Evolutionary conservation across 2,113 vertebrate genomes (phyloP).

Genomic region (Erythrolamprus reginae): DNA sequence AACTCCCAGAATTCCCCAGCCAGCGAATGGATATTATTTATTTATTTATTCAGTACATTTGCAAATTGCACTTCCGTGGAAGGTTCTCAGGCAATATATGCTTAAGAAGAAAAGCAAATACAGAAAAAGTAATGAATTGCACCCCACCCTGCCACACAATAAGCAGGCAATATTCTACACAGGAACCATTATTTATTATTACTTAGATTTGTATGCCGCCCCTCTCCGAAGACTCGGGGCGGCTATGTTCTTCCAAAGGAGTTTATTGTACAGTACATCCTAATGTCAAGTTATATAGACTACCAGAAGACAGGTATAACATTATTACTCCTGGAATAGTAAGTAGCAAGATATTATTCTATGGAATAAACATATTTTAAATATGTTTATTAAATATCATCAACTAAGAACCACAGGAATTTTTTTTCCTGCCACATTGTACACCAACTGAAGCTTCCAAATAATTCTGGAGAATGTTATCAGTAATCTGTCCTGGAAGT

Average conservation of each 20-base stretch:
- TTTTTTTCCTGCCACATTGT: not conserved
- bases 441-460: not conserved
- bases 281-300: not conserved
- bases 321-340: not conserved
- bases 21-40: no score
- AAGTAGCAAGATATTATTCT: not conserved
- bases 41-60: not conserved
- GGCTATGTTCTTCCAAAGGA: not conserved
- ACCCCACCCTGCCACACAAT: not conserved
- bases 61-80: not conserved
- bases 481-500: not conserved
- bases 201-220: no score
- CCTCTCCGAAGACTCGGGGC: no score
- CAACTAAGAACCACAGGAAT: not conserved
- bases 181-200: no score
- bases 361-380: not conserved
- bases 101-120: not conserved
- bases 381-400: not conserved
- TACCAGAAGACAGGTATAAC: not conserved
- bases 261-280: not conserved
- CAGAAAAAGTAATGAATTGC: not conserved
- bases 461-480: not conserved
- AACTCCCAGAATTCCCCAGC: no score
- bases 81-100: not conserved
- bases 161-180: not conserved